Conservation (phyloP, 2,113 vertebrate species). For the Leptobrachium leishanense region DNA sequence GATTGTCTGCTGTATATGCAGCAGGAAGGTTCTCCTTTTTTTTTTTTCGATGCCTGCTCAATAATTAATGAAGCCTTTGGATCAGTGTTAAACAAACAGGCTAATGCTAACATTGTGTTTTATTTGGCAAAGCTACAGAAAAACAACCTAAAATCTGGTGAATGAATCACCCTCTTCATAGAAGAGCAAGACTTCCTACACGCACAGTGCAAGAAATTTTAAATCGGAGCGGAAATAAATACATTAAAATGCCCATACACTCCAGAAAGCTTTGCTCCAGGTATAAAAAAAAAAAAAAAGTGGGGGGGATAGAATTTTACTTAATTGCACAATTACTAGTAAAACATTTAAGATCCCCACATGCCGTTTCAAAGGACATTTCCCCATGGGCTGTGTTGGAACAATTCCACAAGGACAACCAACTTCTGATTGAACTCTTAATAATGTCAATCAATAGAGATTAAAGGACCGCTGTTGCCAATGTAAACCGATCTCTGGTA, state of each 20-base stretch:
- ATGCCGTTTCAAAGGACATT: no score
- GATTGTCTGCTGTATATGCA: background rate
- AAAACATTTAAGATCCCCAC: no score
- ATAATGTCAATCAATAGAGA: no score
- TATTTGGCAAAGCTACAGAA: background rate
- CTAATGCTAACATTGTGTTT: slow-evolving; percentile 27
- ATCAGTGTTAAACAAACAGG: slow-evolving; percentile 33
- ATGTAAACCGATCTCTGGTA: no score
- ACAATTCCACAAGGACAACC: no score
- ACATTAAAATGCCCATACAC: background rate
- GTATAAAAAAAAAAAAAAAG: no score
- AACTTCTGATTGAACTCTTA: no score
- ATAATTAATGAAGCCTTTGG: slow-evolving; percentile 37
- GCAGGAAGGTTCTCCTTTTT: background rate
- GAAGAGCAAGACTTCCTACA: background rate
- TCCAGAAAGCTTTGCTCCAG: background rate
- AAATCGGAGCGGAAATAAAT: background rate
- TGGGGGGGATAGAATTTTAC: no score
- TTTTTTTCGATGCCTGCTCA: slow-evolving; percentile 1
- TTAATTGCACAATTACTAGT: no score
- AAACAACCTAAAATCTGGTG: slow-evolving; percentile 8
- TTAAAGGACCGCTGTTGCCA: no score
- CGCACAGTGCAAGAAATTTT: background rate
- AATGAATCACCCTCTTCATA: slow-evolving; percentile 11
- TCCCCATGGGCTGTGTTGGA: no score